Percentiles rank a stretch among this genome's conserved stretches.
These are phyloP conservation scores for Odontophorus gujanensis DNA, from an alignment of 2,113 vertebrate genomes.

Conservation along the genomic window DNA sequence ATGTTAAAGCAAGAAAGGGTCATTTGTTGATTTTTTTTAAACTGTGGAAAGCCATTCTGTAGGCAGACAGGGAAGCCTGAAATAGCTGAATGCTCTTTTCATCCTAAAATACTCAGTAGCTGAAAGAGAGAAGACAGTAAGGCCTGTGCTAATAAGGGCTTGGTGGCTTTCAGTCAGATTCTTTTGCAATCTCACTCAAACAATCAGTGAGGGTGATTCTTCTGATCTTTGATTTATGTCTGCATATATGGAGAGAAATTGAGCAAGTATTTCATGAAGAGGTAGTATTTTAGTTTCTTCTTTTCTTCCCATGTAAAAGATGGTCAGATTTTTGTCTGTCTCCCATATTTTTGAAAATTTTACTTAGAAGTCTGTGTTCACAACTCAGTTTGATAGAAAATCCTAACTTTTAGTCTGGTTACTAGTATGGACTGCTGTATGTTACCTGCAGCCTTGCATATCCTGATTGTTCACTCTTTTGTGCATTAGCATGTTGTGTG, in stretches of 20 bases:
- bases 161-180: background rate
- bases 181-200: background rate
- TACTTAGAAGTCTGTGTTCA: background rate
- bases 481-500: background rate
- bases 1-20: background rate
- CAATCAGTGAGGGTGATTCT: background rate
- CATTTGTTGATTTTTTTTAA: background rate
- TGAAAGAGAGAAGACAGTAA: background rate
- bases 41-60: background rate
- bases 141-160: background rate
- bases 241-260: background rate
- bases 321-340: background rate
- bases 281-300: background rate
- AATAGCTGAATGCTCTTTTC: background rate
- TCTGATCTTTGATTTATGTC: background rate
- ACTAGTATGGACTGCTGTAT: background rate
- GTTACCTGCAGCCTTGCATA: background rate
- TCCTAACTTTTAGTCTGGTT: accelerated
- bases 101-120: background rate
- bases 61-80: background rate
- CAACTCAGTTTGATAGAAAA: background rate
- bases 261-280: background rate
- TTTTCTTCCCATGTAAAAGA: background rate
- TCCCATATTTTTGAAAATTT: background rate
- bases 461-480: background rate